These are phyloP conservation scores for Pachycephus smyrnensis DNA, from an alignment of 2,888 invertebrate genomes.

Conservation along the genomic window DNA sequence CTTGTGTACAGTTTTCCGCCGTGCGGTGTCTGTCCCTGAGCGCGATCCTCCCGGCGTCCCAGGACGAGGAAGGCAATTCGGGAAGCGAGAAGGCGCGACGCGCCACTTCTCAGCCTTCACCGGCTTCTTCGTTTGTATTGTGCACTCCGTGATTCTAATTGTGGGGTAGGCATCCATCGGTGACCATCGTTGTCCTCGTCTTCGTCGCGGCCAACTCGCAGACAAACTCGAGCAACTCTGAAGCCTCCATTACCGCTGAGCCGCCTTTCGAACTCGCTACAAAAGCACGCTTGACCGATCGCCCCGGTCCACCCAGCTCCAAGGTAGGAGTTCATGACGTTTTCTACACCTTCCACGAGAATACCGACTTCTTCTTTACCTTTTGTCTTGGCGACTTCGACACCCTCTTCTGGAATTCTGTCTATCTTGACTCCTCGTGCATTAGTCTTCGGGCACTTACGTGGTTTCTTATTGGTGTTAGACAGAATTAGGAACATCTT, in stretches of 20 bases:
- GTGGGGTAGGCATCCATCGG: neutral
- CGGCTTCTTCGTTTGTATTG: neutral
- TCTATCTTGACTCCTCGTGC: neutral
- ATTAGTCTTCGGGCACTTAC: neutral
- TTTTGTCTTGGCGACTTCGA: neutral
- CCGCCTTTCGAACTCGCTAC: constrained; percentile 12
- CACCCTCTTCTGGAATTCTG: neutral
- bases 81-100: neutral
- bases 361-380: neutral
- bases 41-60: constrained; percentile 1
- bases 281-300: neutral
- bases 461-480: neutral
- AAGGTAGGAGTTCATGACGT: neutral
- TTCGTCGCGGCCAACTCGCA: neutral
- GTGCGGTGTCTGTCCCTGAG: constrained; percentile 3
- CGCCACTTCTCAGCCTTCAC: neutral
- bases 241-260: constrained; percentile 20
- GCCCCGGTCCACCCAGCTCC: neutral
- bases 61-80: constrained; percentile 7
- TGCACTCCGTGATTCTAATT: neutral
- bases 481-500: neutral
- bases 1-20: constrained; percentile 28
- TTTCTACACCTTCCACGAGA: neutral
- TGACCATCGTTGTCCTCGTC: constrained; percentile 1
- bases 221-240: constrained; percentile 1